These are phyloP conservation scores for Notechis scutatus DNA, from an alignment of 2,113 vertebrate genomes.

Conservation along the genomic window DNA sequence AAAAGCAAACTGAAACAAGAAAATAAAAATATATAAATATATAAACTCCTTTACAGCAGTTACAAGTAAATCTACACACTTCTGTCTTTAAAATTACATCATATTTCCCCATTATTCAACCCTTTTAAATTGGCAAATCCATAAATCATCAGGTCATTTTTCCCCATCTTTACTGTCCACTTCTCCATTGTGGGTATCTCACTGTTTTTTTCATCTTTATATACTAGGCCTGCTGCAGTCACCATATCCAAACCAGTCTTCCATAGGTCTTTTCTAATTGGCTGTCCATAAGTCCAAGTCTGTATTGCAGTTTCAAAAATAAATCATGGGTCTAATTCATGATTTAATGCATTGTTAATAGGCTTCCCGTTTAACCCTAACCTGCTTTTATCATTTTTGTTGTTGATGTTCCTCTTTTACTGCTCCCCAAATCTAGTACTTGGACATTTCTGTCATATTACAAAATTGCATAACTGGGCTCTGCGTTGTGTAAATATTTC, in stretches of 20 bases:
- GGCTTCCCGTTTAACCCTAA: background rate
- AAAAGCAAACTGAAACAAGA: background rate
- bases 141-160: background rate
- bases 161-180: background rate
- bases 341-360: background rate
- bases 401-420: background rate
- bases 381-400: background rate
- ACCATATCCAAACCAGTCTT: background rate
- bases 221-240: background rate
- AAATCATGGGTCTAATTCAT: background rate
- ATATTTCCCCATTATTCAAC: background rate
- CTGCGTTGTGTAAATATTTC: background rate
- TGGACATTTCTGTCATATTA: background rate
- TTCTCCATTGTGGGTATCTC: background rate
- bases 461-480: background rate
- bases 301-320: background rate
- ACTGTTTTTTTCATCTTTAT: background rate
- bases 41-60: background rate
- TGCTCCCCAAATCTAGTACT: background rate
- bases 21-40: background rate
- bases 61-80: background rate
- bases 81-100: background rate
- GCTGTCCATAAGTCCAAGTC: background rate
- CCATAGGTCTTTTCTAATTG: background rate
- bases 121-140: background rate